Base-by-base conservation (phyloP, 2,888 invertebrate species). In the Aporophyla nigra region DNA sequence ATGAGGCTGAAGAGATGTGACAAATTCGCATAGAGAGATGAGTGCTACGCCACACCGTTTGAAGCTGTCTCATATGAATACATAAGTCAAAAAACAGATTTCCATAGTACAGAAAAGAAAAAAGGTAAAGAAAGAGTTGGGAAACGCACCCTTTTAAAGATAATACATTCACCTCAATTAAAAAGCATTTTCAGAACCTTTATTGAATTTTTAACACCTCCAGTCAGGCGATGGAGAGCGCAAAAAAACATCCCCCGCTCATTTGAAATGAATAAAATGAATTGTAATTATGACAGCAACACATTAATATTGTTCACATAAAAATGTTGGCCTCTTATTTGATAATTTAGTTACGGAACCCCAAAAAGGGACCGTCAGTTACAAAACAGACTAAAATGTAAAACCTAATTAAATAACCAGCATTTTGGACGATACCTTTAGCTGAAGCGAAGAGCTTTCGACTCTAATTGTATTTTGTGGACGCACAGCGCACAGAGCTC, bases 401-500 rank as follows among this genome's bases (percentile, higher is more conserved):
- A 66, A 65, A 61, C 53, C n/a, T 69, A 72, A 76, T 74, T 66
- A 71, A 49, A 46, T 33, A 70, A 65, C 54, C 61, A 61, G 71
- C 69, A 74, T 80, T 80, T 71, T 59, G 67, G 61, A 67, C 68
- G 27, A n/a, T 63, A 59, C 43, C 66, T 73, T 85, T 87, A 72
- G 63, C 71, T 71, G 40, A 65, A 46, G 61, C 58, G 67, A 73
- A 80, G 63, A 81, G 72, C 63, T 72, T 76, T 74, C 53, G 53
- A 78, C 74, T 74, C 62, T 85, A 88, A 85, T 83, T 87, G 56
- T 75, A 63, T 80, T 86, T 82, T 77, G 75, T 85, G 68, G 77
- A 72, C 77, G 75, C 84, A 78, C 62, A 10, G 68, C 77, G 75
- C 84, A 78, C 62, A 10, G 68, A 56, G 75, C 76, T 80, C 80